Evolutionary conservation across 2,888 invertebrate genomes (phyloP), one percentile per base, ranked within the genome.

Genomic region (Drosophila stalkeri): DNA sequence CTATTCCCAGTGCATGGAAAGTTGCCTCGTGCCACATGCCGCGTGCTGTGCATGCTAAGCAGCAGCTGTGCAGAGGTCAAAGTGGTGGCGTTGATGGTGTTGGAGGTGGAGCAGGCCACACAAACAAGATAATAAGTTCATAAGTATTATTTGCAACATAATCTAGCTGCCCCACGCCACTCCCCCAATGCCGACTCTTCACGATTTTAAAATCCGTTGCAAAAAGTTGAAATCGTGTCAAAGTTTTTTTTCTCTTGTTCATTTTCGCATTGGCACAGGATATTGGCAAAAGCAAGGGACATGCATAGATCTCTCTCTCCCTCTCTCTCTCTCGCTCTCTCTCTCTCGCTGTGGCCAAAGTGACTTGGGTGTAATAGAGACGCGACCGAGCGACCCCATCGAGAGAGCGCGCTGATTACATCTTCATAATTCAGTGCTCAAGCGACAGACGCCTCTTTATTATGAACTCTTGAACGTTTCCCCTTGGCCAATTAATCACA

Each of bases 111-210:
- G 51, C 55, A 41, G 51, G 64, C 75, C 72, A 72, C 79, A 81
- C 82, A 89, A 87, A 87, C 90, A 87, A 89, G 86, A 87, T 87
- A 87, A 87, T 87, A 87, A 89, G 88, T 87, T 87, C 86, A 82
- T 87, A 89, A 87, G 88, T 89, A 86, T 86, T 86, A 87, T 86
- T 86, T 84, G 77, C 74, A 64, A 80, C 68, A 82, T 87, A 84
- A 84, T 84, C 84, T 82, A 73, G 66, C 43, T 43, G 44, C 44
- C 60, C 37, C 23, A 44, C 14, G 44, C 35, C n/a, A 14, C 9
- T 20, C 35, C n/a, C 14, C 9, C 33, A 37, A 9, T 39, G 18
- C 16, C 6, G 27, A 27, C 27, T 27, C 89, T 80, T 74, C 80
- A 20, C 57, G 39, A 84, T 86, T 89, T 72, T 72, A 86, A 84